Conservation (phyloP, 2,888 invertebrate genomes). For the Nomada fucata region DNA sequence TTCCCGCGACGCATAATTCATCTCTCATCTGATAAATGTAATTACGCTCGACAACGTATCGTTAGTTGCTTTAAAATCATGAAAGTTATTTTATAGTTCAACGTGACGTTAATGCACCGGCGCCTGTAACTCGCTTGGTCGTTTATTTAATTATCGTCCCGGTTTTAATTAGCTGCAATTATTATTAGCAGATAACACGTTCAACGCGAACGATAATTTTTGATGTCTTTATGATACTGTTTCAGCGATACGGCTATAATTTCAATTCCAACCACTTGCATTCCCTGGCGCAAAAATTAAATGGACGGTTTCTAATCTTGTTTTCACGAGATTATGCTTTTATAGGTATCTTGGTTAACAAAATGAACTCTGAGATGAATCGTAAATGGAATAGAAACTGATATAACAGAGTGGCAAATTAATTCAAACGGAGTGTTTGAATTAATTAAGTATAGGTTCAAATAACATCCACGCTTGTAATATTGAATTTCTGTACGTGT, state of each 20-base stretch:
- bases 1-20: constrained; percentile 39
- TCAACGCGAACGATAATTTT: constrained; percentile 10
- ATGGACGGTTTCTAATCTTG: neutral
- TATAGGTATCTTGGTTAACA: neutral
- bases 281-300: neutral
- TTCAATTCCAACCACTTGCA: neutral
- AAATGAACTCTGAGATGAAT: neutral
- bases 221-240: constrained; percentile 2
- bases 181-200: constrained; percentile 37
- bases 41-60: constrained; percentile 50
- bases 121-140: constrained; percentile 6
- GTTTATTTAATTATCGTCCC: constrained; percentile 44
- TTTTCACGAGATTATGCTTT: neutral
- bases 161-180: constrained; percentile 44
- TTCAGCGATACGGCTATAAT: constrained; percentile 5
- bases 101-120: constrained; percentile 33
- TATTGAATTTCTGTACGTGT: too few species aligned
- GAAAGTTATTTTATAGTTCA: constrained; percentile 49
- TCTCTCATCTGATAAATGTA: constrained; percentile 49
- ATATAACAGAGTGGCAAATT: too few species aligned
- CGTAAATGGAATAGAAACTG: too few species aligned
- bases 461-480: too few species aligned
- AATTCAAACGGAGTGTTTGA: too few species aligned
- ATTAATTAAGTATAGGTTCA: too few species aligned
- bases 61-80: constrained; percentile 49